Evolutionary conservation across 2,888 invertebrate species (phyloP).

Genomic region (Congeria kusceri): DNA sequence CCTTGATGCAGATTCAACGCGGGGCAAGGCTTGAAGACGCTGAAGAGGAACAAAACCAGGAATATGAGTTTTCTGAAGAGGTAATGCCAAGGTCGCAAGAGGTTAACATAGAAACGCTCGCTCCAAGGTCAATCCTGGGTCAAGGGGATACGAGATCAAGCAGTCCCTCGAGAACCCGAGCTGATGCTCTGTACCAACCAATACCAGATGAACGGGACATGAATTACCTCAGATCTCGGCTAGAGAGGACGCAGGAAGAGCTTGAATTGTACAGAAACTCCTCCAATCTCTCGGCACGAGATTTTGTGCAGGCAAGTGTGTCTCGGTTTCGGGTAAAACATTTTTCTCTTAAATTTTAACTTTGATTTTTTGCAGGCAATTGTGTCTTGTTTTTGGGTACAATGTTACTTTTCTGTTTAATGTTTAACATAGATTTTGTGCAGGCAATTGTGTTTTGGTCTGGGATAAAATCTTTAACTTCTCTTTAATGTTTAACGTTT

Average conservation of each 20-base stretch:
- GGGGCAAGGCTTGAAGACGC: conserved; percentile 45
- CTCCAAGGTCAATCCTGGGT: not conserved
- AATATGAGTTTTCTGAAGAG: conserved; percentile 23
- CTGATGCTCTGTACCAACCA: conserved; percentile 29
- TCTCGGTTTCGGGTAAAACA: too few species aligned
- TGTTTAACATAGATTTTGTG: conserved; percentile 66
- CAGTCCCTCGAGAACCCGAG: not conserved
- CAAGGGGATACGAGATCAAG: conserved; percentile 4
- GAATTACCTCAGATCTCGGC: conserved; percentile 44
- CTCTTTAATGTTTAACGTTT: too few species aligned
- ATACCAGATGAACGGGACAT: conserved; percentile 50
- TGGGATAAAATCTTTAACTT: too few species aligned
- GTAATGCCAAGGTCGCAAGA: not conserved
- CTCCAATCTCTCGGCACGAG: conserved; percentile 61
- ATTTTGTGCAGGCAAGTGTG: conserved; percentile 65
- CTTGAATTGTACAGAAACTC: conserved; percentile 64
- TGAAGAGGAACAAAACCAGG: conserved; percentile 18
- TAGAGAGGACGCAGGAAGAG: conserved; percentile 65
- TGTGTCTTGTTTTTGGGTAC: too few species aligned
- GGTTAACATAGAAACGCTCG: conserved; percentile 18
- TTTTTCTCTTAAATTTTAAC: too few species aligned
- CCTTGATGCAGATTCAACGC: conserved; percentile 68
- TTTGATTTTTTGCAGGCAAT: too few species aligned
- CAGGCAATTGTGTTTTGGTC: conserved; percentile 49
- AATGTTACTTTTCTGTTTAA: too few species aligned